phyloP scores from a whole-genome alignment of 2,113 vertebrate genomes.

The Crotalus helleri region DNA sequence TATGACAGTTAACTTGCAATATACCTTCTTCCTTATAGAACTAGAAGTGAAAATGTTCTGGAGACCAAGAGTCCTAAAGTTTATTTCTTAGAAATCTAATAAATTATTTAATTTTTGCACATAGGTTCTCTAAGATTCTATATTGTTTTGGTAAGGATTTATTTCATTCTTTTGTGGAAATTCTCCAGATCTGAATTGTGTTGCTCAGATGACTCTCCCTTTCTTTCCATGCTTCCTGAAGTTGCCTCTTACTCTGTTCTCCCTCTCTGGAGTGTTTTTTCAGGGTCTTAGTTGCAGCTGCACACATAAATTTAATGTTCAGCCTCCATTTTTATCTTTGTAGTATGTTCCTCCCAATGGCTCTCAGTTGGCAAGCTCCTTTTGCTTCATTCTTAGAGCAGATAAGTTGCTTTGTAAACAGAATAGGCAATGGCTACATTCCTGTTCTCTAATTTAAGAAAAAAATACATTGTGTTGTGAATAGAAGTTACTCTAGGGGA shows the following conservation, averaged over 20 bases:
- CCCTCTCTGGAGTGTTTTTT: background rate
- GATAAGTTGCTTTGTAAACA: background rate
- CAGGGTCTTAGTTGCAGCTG: background rate
- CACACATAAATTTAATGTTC: background rate
- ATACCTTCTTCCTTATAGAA: background rate
- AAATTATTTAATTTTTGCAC: background rate
- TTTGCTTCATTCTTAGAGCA: background rate
- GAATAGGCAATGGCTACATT: background rate
- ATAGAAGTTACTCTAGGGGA: background rate
- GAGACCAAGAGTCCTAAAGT: background rate
- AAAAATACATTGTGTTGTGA: background rate
- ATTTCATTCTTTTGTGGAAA: background rate
- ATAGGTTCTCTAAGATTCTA: background rate
- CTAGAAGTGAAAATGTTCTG: background rate
- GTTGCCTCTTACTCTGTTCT: background rate
- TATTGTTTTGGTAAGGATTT: background rate
- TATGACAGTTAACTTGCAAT: background rate
- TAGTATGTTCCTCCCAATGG: background rate
- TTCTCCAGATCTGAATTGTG: background rate
- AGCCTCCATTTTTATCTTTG: background rate
- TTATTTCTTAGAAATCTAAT: background rate
- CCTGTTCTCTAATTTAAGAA: background rate
- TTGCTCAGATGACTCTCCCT: background rate
- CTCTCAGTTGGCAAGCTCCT: background rate
- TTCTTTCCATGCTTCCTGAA: background rate